These are phyloP conservation scores for Pinna nobilis DNA, from an alignment of 1,140 invertebrate genomes.

Conservation along the genomic window DNA sequence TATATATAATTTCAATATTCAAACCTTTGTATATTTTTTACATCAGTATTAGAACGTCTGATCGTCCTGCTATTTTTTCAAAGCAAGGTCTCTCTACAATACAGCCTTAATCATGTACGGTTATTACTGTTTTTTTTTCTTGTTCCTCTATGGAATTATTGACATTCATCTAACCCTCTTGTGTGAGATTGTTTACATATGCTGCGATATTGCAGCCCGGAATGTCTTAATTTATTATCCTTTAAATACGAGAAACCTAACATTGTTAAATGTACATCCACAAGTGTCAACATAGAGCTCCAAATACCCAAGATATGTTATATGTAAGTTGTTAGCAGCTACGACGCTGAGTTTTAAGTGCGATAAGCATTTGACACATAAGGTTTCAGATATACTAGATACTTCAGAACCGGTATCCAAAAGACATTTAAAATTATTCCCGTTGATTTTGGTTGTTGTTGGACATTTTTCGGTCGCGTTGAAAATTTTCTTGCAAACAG, in stretches of 20 bases:
- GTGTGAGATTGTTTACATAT: neutral
- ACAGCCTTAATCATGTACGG: neutral
- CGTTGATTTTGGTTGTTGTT: too few relatives aligned
- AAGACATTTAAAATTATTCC: too few relatives aligned
- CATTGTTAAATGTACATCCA: conserved; percentile 13
- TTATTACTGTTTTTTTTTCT: too few relatives aligned
- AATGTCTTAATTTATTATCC: neutral
- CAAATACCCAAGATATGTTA: conserved; percentile 4
- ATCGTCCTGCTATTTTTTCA: conserved; percentile 2
- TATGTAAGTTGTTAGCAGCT: conserved; percentile 1
- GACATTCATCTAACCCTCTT: neutral
- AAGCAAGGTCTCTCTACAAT: neutral
- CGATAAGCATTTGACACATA: neutral
- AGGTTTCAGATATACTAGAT: conserved; percentile 2
- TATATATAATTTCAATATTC: too few relatives aligned
- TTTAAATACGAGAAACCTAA: conserved; percentile 11
- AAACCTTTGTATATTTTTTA: too few relatives aligned
- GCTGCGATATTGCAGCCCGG: conserved; percentile 3
- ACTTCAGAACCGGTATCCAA: too few relatives aligned
- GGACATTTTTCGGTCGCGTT: too few relatives aligned
- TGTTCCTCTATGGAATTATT: neutral
- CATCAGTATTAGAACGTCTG: conserved; percentile 3
- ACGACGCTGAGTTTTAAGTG: neutral
- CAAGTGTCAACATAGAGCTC: neutral
- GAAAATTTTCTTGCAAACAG: too few relatives aligned